These are phyloP conservation scores for Microcebus tavaratra DNA, from an alignment of 2,113 vertebrate species.

Conservation along the genomic window DNA sequence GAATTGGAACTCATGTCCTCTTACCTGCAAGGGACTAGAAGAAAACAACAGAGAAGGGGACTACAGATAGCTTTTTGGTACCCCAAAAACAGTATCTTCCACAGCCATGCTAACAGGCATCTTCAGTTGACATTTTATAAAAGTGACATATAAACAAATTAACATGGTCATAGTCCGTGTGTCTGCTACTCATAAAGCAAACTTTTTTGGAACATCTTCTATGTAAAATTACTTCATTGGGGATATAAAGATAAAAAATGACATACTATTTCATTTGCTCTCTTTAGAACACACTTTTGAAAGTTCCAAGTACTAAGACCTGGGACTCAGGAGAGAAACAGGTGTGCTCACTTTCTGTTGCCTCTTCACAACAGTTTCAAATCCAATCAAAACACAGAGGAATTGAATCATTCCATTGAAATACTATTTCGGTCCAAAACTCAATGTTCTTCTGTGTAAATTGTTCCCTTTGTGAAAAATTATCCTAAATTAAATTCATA, in stretches of 20 bases:
- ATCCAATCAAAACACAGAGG: neutral
- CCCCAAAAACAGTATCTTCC: neutral
- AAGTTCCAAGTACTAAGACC: neutral
- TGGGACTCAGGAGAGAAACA: neutral
- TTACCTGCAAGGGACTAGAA: neutral
- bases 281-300: conserved; percentile 15
- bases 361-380: neutral
- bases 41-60: neutral
- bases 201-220: neutral
- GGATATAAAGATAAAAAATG: neutral
- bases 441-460: neutral
- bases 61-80: neutral
- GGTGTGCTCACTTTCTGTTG: neutral
- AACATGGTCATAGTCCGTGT: neutral
- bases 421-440: neutral
- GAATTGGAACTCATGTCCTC: neutral
- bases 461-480: neutral
- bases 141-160: neutral
- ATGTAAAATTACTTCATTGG: neutral
- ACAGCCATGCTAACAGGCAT: neutral
- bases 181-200: neutral
- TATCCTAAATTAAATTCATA: neutral
- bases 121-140: neutral
- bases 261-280: neutral
- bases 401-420: neutral